Conservation (phyloP, 53 echinoderm and acorn worm genomes). For the Luidia sarsii region DNA sequence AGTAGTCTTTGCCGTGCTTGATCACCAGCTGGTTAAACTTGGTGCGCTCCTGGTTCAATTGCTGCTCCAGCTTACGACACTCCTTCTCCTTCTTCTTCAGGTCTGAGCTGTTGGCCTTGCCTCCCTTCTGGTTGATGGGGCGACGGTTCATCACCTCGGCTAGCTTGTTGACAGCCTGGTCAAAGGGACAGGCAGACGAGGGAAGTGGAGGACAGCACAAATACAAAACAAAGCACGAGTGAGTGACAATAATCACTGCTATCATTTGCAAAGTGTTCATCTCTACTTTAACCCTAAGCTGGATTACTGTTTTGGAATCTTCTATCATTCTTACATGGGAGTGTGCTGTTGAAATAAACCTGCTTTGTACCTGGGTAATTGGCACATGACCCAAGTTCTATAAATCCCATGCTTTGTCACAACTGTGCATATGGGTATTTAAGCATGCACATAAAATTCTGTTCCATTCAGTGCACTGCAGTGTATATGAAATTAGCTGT, state of each 20-base stretch:
- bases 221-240: background rate
- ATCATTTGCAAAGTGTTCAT: background rate
- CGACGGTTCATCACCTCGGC: slow-evolving; percentile 84
- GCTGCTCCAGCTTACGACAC: slow-evolving; percentile 79
- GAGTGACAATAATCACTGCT: too few species aligned
- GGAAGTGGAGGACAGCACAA: background rate
- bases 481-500: too few species aligned
- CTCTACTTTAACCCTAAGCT: too few species aligned
- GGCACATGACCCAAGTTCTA: too few species aligned
- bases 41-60: slow-evolving; percentile 78
- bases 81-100: slow-evolving; percentile 92
- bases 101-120: slow-evolving; percentile 63
- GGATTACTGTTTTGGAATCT: too few species aligned
- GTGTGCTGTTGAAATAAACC: too few species aligned
- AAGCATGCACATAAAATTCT: too few species aligned
- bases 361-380: too few species aligned
- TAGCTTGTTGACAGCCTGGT: slow-evolving; percentile 90
- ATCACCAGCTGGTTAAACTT: slow-evolving; percentile 76
- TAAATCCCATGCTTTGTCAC: too few species aligned
- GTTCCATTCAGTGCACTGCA: too few species aligned
- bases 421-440: too few species aligned
- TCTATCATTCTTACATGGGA: too few species aligned
- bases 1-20: slow-evolving; percentile 71
- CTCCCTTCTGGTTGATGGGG: slow-evolving; percentile 24
- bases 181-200: background rate